Percentiles rank a stretch among this genome's conserved stretches.
Conservation (phyloP, 2,888 invertebrate genomes). For the Noctua janthe region DNA sequence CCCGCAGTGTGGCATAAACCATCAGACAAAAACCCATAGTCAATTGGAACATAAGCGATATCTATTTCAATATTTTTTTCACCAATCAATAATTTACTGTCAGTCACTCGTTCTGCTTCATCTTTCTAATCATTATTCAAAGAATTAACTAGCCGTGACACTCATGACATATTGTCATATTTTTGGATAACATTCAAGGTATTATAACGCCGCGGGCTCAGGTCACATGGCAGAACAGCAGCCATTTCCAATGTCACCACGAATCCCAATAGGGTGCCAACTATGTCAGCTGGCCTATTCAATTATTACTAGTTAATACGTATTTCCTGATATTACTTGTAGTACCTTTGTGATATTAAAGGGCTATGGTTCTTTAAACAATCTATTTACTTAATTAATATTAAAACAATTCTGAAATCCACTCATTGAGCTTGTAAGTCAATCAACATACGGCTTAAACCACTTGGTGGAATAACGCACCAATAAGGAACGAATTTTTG, state of each 20-base stretch:
- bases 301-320: background rate
- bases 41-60: background rate
- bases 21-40: background rate
- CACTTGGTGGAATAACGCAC: no score
- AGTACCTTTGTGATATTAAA: background rate
- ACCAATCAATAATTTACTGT: no score
- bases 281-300: conserved; percentile 58
- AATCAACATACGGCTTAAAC: no score
- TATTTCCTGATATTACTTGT: background rate
- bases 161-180: background rate
- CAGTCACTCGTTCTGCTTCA: background rate
- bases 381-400: no score
- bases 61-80: no score
- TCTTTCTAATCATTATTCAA: background rate
- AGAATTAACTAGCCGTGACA: background rate
- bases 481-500: no score
- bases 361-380: no score
- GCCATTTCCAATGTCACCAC: conserved; percentile 41
- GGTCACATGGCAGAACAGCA: conserved; percentile 32
- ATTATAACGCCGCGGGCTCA: conserved; percentile 15
- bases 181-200: conserved; percentile 31
- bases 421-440: no score
- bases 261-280: conserved; percentile 65
- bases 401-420: no score
- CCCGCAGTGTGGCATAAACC: background rate